These are phyloP conservation scores for Cettia cetti DNA, from an alignment of 2,113 vertebrate genomes.

Conservation along the genomic window DNA sequence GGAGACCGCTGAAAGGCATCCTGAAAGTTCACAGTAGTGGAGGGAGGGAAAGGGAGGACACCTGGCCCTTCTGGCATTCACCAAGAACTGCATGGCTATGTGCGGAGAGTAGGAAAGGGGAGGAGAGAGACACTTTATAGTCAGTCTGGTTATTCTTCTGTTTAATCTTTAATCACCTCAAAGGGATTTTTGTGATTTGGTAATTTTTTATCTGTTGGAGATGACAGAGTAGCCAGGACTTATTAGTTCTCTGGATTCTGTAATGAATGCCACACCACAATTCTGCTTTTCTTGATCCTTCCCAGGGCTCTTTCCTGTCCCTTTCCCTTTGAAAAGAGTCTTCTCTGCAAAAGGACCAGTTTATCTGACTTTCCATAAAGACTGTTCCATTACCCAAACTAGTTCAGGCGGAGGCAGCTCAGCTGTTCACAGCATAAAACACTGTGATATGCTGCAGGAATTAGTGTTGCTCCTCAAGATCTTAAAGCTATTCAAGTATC, in stretches of 20 bases:
- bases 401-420: background rate
- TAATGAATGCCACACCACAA: background rate
- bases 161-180: background rate
- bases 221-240: background rate
- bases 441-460: background rate
- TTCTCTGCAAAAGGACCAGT: background rate
- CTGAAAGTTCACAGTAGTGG: background rate
- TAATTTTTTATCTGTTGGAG: background rate
- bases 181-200: background rate
- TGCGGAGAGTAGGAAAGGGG: background rate
- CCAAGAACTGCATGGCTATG: background rate
- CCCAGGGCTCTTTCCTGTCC: background rate
- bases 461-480: background rate
- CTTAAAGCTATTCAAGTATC: accelerated
- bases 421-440: background rate
- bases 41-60: conserved; percentile 19
- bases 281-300: background rate
- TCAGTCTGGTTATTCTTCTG: background rate
- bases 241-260: background rate
- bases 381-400: background rate
- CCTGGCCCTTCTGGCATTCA: conserved; percentile 25
- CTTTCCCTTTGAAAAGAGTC: background rate
- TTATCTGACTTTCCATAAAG: background rate
- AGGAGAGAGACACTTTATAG: background rate
- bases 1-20: background rate